A percentile compares a stretch with the other conserved stretches of the same genome.
Evolutionary conservation across 2,113 vertebrate species (phyloP).

Genomic region (Tachysurus vachellii): DNA sequence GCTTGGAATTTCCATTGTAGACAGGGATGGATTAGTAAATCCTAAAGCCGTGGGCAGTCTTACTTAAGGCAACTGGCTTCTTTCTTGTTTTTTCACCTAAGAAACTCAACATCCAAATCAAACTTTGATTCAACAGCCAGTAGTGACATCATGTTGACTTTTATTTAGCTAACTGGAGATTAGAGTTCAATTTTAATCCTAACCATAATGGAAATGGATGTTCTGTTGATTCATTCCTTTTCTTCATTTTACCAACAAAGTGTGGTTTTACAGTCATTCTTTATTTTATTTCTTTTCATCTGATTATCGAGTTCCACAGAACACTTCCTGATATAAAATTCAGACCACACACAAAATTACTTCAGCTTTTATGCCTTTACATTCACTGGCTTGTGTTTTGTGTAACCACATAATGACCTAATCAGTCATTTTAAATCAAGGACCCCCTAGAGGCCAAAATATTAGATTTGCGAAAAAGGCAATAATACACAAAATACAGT

Average conservation of each 20-base stretch:
- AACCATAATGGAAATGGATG: not conserved
- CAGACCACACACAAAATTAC: not conserved
- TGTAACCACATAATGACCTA: not conserved
- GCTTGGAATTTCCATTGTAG: not conserved
- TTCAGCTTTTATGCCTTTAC: not conserved
- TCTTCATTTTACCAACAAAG: not conserved
- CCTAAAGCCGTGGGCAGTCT: not conserved
- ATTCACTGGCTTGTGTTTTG: not conserved
- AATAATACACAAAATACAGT: not conserved
- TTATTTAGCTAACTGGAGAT: not conserved
- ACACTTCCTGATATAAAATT: not conserved
- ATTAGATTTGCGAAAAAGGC: not conserved
- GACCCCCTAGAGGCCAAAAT: not conserved
- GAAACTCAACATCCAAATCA: not conserved
- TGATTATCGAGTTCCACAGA: not conserved
- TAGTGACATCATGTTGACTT: not conserved
- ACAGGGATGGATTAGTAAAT: not conserved
- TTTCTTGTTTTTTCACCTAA: not conserved
- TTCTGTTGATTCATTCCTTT: not conserved
- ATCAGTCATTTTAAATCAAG: not conserved
- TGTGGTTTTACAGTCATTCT: not conserved
- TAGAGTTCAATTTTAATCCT: not conserved
- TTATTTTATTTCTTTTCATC: not conserved
- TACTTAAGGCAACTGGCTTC: not conserved
- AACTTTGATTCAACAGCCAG: not conserved